A percentile compares a stretch with the other conserved stretches of the same genome.
Conservation (phyloP, 2,797 vertebrate genomes). For the Phrynocephalus vlangalii region DNA sequence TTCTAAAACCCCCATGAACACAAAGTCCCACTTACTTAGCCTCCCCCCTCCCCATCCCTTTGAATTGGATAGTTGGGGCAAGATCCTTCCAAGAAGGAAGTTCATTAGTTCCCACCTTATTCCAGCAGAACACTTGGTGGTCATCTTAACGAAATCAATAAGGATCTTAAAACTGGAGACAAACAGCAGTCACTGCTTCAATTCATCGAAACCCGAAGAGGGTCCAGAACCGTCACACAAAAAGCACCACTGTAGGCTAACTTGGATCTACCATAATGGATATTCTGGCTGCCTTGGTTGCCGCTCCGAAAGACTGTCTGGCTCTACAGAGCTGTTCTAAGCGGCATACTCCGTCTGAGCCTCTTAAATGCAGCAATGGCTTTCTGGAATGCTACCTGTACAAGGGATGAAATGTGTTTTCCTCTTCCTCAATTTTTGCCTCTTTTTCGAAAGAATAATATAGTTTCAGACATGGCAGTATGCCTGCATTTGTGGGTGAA, state of each 20-base stretch:
- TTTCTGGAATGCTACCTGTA: background rate
- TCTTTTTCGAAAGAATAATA: no score
- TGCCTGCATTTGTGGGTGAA: background rate
- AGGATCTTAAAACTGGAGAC: background rate
- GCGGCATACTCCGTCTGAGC: background rate
- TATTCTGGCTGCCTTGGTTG: background rate
- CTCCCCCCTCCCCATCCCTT: background rate
- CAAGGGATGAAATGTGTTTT: background rate
- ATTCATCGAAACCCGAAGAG: background rate
- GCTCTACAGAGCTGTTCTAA: background rate
- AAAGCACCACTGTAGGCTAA: background rate
- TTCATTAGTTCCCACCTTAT: background rate
- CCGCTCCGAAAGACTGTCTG: background rate
- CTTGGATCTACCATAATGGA: background rate
- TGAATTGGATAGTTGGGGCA: background rate
- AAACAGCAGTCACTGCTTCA: background rate
- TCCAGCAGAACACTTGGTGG: background rate
- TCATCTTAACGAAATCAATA: background rate
- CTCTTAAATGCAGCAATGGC: background rate
- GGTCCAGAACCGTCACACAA: background rate
- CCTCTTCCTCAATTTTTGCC: background rate
- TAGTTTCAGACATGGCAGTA: no score
- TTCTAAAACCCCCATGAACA: background rate
- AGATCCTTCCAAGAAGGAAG: background rate
- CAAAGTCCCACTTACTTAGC: background rate